Evolutionary conservation across 1,140 invertebrate species (phyloP), one percentile per base, ranked within the genome.

Genomic region (Ceratina calcarata): DNA sequence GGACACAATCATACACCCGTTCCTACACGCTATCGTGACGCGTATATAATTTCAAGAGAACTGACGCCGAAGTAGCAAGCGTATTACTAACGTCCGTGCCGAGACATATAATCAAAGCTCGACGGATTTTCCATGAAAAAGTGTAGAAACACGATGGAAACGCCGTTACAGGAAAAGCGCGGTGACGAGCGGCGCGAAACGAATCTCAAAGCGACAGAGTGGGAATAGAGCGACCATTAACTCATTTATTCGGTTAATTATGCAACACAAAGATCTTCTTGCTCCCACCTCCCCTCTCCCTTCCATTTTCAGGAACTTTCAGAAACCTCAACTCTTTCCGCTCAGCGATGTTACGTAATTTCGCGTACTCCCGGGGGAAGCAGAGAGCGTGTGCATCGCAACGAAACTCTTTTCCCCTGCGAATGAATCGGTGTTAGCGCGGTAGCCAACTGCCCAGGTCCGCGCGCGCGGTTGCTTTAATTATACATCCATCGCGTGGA

Each of bases 401-500:
- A 7, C 13, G n/a, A 22, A 55, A 78, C 58, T 70, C 67, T 78
- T 71, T 51, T n/a, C 15, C 27, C 15, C 27, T 7, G 37, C 12
- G 16, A 78, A 16, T 13, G 20, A 45, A 24, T 64, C 60, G 58
- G 76, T 64, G 68, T 62, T 72, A 20, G 67, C 16, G 49, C 51
- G 67, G 74, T 22, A 51, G 53, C 16, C 27, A 32, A 32, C 27
- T 32, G 27, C 2, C 27, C 27, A 4, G 71, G 61, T n/a, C n/a
- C 32, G 32, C 78, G 51, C 45, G 16, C 58, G 51, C 81, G 64
- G 70, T 80, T 81, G 78, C 71, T 57, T 86, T 86, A 86, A 85
- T 86, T 86, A 77, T 78, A 80, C 65, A 58, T 70, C 62, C 73
- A 81, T 80, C 45, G 68, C 69, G 73, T 74, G 68, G 74, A 86